Conservation (phyloP, 1,140 invertebrate species). For the Maniola jurtina region DNA sequence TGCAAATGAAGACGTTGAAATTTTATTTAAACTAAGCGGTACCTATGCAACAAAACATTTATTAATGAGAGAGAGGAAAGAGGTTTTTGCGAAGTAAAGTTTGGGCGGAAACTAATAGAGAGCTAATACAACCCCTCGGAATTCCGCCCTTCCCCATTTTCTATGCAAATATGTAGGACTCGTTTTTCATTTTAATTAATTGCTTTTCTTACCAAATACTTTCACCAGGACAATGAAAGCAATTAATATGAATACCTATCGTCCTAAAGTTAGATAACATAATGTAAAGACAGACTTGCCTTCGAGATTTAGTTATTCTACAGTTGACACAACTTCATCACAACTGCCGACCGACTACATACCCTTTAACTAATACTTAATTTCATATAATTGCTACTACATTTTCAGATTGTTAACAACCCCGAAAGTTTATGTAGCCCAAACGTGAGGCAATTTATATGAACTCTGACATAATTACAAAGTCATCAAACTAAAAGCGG, state of each 20-base stretch:
- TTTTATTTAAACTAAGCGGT: too few species aligned
- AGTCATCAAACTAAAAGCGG: constrained; percentile 25
- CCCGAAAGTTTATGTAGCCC: constrained; percentile 14
- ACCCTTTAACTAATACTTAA: neutral
- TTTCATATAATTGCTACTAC: neutral
- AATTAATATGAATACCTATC: too few species aligned
- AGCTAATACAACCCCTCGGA: neutral
- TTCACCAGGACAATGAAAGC: too few species aligned
- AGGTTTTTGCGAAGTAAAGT: neutral
- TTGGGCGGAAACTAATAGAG: constrained; percentile 10
- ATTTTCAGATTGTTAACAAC: constrained; percentile 6
- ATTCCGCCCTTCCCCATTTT: constrained; percentile 6
- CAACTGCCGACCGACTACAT: too few species aligned
- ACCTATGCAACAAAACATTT: too few species aligned
- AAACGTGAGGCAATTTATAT: constrained; percentile 23
- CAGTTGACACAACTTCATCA: too few species aligned
- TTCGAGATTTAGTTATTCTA: too few species aligned
- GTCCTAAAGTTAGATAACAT: too few species aligned
- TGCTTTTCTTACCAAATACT: constrained; percentile 58
- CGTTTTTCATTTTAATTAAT: constrained; percentile 44
- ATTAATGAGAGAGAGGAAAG: neutral
- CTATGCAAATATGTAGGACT: constrained; percentile 7
- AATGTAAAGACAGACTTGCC: too few species aligned
- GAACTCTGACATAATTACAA: constrained; percentile 20
- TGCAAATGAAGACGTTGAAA: too few species aligned